phyloP scores from a whole-genome alignment of 2,888 invertebrate genomes.

The Clusia tigrina region DNA sequence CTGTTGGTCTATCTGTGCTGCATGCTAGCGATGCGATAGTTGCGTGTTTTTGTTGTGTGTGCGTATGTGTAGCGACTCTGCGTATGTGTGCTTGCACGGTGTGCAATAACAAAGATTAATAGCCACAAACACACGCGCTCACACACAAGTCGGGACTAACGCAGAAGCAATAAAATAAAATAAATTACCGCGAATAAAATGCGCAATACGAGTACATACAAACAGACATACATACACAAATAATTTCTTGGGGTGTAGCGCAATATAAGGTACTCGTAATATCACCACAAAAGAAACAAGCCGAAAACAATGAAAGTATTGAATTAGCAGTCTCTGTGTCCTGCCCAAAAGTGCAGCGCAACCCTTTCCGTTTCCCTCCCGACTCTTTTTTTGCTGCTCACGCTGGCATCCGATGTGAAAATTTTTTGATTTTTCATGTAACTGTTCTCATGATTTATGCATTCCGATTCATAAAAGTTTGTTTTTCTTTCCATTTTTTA shows the following conservation, averaged over 20 bases:
- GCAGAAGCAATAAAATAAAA: constrained; percentile 57
- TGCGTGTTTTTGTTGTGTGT: constrained; percentile 18
- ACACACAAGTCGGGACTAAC: constrained; percentile 23
- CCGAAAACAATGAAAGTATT: background rate
- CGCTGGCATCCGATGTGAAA: background rate
- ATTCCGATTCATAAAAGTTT: constrained; percentile 53
- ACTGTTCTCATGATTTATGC: constrained; percentile 49
- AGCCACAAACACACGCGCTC: constrained; percentile 39
- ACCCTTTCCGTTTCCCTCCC: background rate
- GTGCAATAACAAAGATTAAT: constrained; percentile 59
- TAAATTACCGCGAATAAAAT: constrained; percentile 61
- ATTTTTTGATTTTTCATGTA: background rate
- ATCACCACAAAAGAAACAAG: constrained; percentile 19
- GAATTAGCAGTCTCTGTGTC: too few relatives aligned
- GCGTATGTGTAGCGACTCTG: constrained; percentile 7
- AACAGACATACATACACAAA: background rate
- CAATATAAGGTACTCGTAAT: constrained; percentile 4
- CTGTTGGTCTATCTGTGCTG: constrained; percentile 16
- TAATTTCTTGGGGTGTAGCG: constrained; percentile 28
- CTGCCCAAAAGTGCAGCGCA: background rate
- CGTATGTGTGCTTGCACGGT: constrained; percentile 31
- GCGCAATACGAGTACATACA: constrained; percentile 35
- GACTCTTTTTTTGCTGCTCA: background rate
- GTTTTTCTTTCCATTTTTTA: background rate
- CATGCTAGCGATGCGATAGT: constrained; percentile 12